These are phyloP conservation scores for Amblyteles armatorius DNA, from an alignment of 2,888 invertebrate species.

Conservation along the genomic window DNA sequence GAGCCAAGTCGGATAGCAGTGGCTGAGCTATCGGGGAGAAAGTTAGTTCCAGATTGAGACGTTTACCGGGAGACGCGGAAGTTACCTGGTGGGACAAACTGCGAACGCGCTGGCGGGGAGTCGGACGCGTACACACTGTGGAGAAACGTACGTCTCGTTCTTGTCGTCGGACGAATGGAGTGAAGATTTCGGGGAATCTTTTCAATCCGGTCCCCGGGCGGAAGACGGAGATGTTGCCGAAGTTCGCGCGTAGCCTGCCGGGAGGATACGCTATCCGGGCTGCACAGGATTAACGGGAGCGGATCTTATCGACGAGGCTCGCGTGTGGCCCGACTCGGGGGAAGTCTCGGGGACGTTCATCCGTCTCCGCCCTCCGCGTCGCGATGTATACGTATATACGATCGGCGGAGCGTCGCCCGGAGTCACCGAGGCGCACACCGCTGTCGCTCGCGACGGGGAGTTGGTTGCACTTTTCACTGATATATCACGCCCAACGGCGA, in stretches of 20 bases:
- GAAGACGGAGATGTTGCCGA: conserved; percentile 32
- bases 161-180: conserved; percentile 59
- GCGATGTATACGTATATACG: conserved; percentile 22
- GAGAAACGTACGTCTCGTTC: conserved; percentile 11
- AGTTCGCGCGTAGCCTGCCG: conserved; percentile 31
- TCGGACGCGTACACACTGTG: background rate
- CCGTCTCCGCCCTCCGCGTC: conserved; percentile 28
- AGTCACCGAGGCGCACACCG: conserved; percentile 54
- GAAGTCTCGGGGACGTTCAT: conserved; percentile 37
- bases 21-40: conserved; percentile 30
- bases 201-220: conserved; percentile 48
- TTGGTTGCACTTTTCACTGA: conserved; percentile 69
- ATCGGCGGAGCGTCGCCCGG: conserved; percentile 27
- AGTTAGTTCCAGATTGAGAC: conserved; percentile 65
- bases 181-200: conserved; percentile 62
- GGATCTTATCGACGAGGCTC: conserved; percentile 63
- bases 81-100: conserved; percentile 58
- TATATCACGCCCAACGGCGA: conserved; percentile 54
- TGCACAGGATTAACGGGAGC: conserved; percentile 65
- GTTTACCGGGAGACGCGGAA: conserved; percentile 51
- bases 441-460: conserved; percentile 62
- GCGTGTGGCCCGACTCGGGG: conserved; percentile 41
- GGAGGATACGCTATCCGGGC: conserved; percentile 10
- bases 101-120: conserved; percentile 4
- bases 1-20: conserved; percentile 23